Conservation (phyloP, 2,888 invertebrate genomes). For the Hydraecia micacea region DNA sequence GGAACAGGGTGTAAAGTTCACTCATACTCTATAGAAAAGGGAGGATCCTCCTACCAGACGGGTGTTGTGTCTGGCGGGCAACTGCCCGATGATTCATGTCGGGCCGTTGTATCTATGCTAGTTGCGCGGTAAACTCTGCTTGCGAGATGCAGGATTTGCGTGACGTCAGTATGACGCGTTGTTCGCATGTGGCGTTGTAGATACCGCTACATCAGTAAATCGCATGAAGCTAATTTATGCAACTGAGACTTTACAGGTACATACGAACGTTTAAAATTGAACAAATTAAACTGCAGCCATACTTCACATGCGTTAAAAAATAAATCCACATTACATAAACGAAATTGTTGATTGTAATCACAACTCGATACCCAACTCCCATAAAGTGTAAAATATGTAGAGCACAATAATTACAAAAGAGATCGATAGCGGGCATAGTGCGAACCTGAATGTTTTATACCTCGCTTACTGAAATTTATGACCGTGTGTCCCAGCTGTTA, state of each 20-base stretch:
- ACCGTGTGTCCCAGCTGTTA: constrained; percentile 66
- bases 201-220: too few species aligned
- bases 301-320: constrained; percentile 33
- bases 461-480: constrained; percentile 60
- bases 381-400: constrained; percentile 63
- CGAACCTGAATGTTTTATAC: constrained; percentile 56
- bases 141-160: too few species aligned
- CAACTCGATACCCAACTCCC: constrained; percentile 56
- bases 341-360: constrained; percentile 58
- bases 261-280: constrained; percentile 14
- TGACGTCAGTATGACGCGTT: too few species aligned
- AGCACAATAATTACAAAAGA: constrained; percentile 65
- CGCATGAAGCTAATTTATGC: constrained; percentile 4
- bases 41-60: too few species aligned
- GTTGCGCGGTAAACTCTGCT: too few species aligned
- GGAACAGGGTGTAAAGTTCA: too few species aligned
- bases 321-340: constrained; percentile 49
- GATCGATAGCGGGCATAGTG: constrained; percentile 58
- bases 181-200: too few species aligned
- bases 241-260: background rate
- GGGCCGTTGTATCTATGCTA: too few species aligned
- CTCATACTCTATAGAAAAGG: too few species aligned
- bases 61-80: too few species aligned
- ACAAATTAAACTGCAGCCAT: constrained; percentile 16
- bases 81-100: too few species aligned